Base-by-base conservation (phyloP, 1,140 invertebrate species). In the Ceratina australensis region DNA sequence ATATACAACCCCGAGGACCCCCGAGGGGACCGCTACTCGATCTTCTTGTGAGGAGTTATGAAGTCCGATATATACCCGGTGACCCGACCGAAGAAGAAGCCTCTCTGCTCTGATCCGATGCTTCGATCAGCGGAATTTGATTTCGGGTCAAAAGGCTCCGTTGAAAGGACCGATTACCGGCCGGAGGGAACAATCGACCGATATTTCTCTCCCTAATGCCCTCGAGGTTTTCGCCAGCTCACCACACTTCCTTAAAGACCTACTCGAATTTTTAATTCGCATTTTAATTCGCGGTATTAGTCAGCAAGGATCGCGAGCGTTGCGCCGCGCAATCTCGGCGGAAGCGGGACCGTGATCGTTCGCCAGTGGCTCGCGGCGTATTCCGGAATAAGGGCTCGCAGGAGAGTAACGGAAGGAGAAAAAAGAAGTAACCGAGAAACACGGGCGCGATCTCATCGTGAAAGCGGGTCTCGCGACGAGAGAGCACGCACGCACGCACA, bases 1-100 rank as follows among this genome's bases (percentile, higher is more conserved):
- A 87, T 87, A 86, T 85, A 87, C 82, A 87, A 87, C 81, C 80
- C 33, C 18, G 54, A 18, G 57, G 72, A 78, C 57, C 71, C 82
- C 78, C 72, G 52, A 47, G 79, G 83, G 76, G 71, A 42, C 20
- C 52, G 24, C 81, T 83, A n/a, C 79, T 60, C 66, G 74, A 76
- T 87, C 66, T 63, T 74, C 57, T 63, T n/a, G 59, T 79, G 81
- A 81, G 72, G 79, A 83, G 75, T 85, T 86, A 82, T 68, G 72
- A 76, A 81, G 54, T 76, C 49, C 54, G 42, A 68, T 78, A 69
- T 78, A 69, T 83, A 85, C 77, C 72, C 63, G 83, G 79, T 85
- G 83, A 82, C 63, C 49, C 47, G 64, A 47, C 26, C 68, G 33
- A 69, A n/a, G n/a, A n/a, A n/a, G n/a, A n/a, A n/a, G n/a, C n/a